Evolutionary conservation across 2,113 vertebrate genomes (phyloP).

Genomic region (Oplegnathus fasciatus): DNA sequence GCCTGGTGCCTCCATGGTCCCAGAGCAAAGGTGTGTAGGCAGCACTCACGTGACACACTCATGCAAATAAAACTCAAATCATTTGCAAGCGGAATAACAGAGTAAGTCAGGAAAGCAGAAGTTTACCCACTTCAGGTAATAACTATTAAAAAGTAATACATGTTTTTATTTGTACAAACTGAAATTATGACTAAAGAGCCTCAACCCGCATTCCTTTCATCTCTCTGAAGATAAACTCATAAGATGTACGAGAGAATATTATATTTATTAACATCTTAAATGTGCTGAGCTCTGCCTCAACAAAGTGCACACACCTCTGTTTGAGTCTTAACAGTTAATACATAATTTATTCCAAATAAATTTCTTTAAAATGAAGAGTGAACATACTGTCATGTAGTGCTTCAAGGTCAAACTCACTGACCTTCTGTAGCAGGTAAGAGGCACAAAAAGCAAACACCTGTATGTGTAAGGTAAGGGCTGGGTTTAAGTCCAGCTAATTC

Average conservation of each 20-base stretch:
- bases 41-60: background rate
- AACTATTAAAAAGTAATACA: constrained; percentile 9
- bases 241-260: constrained; percentile 30
- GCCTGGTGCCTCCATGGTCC: constrained; percentile 42
- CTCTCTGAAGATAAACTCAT: constrained; percentile 21
- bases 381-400: constrained; percentile 55
- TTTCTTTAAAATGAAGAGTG: constrained; percentile 34
- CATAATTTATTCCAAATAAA: constrained; percentile 22
- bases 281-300: constrained; percentile 12
- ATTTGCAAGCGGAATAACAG: constrained; percentile 11
- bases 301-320: background rate
- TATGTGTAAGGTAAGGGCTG: background rate
- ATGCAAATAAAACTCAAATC: constrained; percentile 2
- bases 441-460: constrained; percentile 52
- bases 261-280: background rate
- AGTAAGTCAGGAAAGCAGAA: constrained; percentile 18
- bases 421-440: constrained; percentile 31
- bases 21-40: constrained; percentile 34
- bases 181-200: constrained; percentile 1
- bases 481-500: background rate
- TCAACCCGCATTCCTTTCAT: background rate
- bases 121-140: background rate
- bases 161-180: constrained; percentile 27
- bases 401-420: constrained; percentile 27
- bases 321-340: constrained; percentile 29